A percentile compares a stretch with the other conserved stretches of the same genome.
Evolutionary conservation across 2,113 vertebrate species (phyloP).

Genomic region (Melanocharis versteri): DNA sequence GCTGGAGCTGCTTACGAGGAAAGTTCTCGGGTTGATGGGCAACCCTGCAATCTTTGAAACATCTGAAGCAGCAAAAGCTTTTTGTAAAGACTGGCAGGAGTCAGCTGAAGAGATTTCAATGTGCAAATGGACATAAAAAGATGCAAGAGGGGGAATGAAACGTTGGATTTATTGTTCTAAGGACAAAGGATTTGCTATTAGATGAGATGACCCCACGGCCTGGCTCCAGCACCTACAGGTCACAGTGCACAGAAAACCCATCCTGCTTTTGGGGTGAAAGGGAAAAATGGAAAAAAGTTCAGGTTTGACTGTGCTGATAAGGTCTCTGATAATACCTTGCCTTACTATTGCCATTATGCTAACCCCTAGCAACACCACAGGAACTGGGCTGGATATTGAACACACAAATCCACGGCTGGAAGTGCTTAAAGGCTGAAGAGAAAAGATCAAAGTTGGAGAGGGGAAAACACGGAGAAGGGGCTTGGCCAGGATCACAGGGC

Average conservation of each 20-base stretch:
- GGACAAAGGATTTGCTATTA: slow-evolving; percentile 18
- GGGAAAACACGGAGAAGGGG: neutral
- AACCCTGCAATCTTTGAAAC: slow-evolving; percentile 49
- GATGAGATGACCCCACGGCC: neutral
- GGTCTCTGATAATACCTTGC: slow-evolving; percentile 6
- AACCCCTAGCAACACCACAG: slow-evolving; percentile 16
- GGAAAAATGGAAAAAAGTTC: neutral
- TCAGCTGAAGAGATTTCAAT: slow-evolving; percentile 56
- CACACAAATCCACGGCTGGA: slow-evolving; percentile 3
- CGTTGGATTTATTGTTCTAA: neutral
- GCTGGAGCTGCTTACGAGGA: slow-evolving; percentile 33
- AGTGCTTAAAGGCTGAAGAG: slow-evolving; percentile 41
- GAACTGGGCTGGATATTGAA: neutral
- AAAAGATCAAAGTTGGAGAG: slow-evolving; percentile 42
- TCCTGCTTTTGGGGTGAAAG: neutral
- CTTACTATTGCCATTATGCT: neutral
- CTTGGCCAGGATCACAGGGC: neutral
- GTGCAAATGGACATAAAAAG: slow-evolving; percentile 63
- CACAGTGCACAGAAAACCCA: neutral
- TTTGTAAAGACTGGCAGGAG: slow-evolving; percentile 56
- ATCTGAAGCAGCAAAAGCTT: slow-evolving; percentile 52
- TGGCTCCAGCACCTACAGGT: slow-evolving; percentile 24
- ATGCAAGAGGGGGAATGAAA: slow-evolving; percentile 3
- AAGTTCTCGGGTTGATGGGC: neutral
- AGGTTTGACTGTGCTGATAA: neutral